Evolutionary conservation across 1,140 invertebrate species (phyloP), one percentile per base, ranked within the genome.

Genomic region (Sweltsa coloradensis): DNA sequence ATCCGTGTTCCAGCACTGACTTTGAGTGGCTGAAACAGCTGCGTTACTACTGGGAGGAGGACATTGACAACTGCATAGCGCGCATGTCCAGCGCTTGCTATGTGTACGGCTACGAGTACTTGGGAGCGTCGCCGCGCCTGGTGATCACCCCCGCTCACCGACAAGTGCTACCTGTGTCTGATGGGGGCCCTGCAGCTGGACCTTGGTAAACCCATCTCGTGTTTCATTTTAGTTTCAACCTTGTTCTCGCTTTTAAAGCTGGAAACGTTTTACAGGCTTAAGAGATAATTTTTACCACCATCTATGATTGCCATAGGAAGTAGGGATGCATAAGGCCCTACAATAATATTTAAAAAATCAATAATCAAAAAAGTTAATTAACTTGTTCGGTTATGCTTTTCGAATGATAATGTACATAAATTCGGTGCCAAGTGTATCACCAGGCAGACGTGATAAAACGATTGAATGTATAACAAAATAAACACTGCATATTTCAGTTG

Each of bases 1-100:
- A n/a, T n/a, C n/a, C n/a, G n/a, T n/a, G n/a, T 59, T 55, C n/a
- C 47, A 81, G 79, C 29, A 64, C 55, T 14, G 83, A 85, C 61
- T 94, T 94, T 61, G 79, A 85, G 44, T 95, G 90, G 92, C 67
- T 87, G 3, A 90, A 89, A 66, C 86, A 91, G 66, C 65, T 96
- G 34, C 75, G 92, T 0, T 95, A 94, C 59, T 95, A 94, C 60
- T 94, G 89, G 89, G 73, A 84, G 37, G 72, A 81, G 2, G 75
- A 79, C 16, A 71, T 83, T 0, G 81, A 87, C 62, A 78, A 80
- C 60, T 87, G 85, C 50, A 73, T 88, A 1, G 75, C 76, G 0
- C 73, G 79, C 53, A 86, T 87, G 82, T 82, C 83, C 1, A 83
- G 76, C 50, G 75, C 81, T 1, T 72, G 78, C 56, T 80, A 92